These are phyloP conservation scores for Tetranychus piercei DNA, from an alignment of 2,888 invertebrate genomes.

Conservation along the genomic window DNA sequence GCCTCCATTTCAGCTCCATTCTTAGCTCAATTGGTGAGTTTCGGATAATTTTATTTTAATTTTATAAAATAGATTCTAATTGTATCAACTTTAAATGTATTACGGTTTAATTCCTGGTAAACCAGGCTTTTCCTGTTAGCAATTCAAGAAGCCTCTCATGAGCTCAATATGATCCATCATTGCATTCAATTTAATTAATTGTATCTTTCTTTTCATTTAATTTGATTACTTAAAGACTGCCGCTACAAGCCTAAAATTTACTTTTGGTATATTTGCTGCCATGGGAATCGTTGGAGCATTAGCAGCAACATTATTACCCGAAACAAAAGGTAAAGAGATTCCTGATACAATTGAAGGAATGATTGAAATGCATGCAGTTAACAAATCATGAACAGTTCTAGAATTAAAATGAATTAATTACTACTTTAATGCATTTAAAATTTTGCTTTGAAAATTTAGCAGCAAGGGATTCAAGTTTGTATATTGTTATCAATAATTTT, in stretches of 20 bases:
- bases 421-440: no score
- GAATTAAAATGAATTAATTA: no score
- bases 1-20: slow-evolving; percentile 13
- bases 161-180: neutral
- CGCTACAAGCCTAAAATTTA: neutral
- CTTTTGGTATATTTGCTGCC: neutral
- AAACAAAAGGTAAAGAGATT: slow-evolving; percentile 10
- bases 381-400: neutral
- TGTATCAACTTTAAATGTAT: neutral
- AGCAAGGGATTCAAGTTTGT: no score
- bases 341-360: slow-evolving; percentile 12
- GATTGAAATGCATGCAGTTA: neutral
- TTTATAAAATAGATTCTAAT: neutral
- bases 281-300: neutral
- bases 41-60: neutral
- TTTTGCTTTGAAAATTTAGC: no score
- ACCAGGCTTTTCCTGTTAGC: neutral
- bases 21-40: slow-evolving; percentile 7
- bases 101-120: no score
- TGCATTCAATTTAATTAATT: neutral
- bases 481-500: no score
- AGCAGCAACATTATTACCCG: neutral
- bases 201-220: neutral
- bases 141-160: neutral
- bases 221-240: slow-evolving; percentile 5